These are phyloP conservation scores for Phasianus colchicus DNA, from an alignment of 2,113 vertebrate species.

Conservation along the genomic window DNA sequence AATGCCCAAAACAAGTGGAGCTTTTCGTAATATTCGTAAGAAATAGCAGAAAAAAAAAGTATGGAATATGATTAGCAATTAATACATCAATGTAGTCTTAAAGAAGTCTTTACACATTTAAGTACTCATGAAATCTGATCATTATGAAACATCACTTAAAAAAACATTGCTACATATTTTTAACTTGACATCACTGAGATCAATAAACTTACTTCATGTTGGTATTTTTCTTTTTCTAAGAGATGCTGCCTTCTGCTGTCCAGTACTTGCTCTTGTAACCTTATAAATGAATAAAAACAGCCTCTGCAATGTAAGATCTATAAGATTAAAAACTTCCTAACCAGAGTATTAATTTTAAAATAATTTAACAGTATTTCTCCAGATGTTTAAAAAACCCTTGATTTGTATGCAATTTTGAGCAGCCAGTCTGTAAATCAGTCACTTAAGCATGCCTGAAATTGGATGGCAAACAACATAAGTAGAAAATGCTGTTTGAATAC, in stretches of 20 bases:
- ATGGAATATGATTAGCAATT: background rate
- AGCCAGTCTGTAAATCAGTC: background rate
- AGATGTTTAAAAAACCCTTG: background rate
- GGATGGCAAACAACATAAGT: background rate
- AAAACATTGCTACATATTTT: background rate
- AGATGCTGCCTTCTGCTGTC: conserved; percentile 73
- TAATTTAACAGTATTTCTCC: background rate
- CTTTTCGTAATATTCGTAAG: background rate
- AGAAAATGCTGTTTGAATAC: background rate
- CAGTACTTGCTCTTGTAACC: conserved; percentile 67
- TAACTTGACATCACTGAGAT: background rate
- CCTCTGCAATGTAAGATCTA: background rate
- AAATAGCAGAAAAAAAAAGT: background rate
- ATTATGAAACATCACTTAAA: background rate
- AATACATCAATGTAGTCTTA: background rate
- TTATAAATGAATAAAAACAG: conserved; percentile 52
- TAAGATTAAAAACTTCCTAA: background rate
- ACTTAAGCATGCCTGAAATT: background rate
- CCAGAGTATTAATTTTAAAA: background rate
- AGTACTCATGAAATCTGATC: background rate
- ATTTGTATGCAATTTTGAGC: background rate
- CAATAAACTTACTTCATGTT: conserved; percentile 59
- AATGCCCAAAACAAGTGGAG: background rate
- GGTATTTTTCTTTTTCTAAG: conserved; percentile 63
- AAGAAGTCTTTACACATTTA: background rate